Evolutionary conservation across 2,797 vertebrate species (phyloP).

Genomic region (Pangasius sanitwongsei): DNA sequence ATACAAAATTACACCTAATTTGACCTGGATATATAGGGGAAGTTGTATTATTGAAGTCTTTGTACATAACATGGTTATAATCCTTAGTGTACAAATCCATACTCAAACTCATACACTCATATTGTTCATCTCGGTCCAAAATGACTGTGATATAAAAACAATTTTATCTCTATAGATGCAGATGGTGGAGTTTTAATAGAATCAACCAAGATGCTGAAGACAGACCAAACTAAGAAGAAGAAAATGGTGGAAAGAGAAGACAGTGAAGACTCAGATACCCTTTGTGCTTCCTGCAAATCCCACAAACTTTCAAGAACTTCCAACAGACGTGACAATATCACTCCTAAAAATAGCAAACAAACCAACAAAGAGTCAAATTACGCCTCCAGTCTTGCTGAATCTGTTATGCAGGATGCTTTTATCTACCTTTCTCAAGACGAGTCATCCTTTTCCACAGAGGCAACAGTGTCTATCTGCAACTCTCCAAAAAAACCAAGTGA

Average conservation of each 20-base stretch:
- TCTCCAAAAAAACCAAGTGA: constrained; percentile 64
- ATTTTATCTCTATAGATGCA: constrained; percentile 71
- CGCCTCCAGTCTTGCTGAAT: constrained; percentile 92
- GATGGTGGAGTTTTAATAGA: constrained; percentile 74
- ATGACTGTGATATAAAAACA: background rate
- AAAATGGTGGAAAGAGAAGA: constrained; percentile 61
- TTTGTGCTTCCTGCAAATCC: constrained; percentile 51
- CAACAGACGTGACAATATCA: constrained; percentile 15
- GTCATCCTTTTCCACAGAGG: constrained; percentile 78
- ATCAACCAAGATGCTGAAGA: constrained; percentile 66
- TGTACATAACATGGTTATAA: background rate
- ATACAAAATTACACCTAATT: background rate
- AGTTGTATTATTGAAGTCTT: background rate
- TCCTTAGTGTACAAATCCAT: background rate
- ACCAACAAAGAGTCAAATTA: constrained; percentile 81
- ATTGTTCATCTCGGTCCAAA: background rate
- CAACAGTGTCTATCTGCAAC: constrained; percentile 77
- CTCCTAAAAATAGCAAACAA: constrained; percentile 48
- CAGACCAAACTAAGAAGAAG: constrained; percentile 71
- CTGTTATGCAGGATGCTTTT: constrained; percentile 94
- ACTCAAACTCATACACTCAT: background rate
- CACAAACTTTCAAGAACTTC: constrained; percentile 55
- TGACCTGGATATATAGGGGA: background rate
- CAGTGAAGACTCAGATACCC: constrained; percentile 66
- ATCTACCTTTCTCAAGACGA: constrained; percentile 91